Conservation (phyloP, 2,797 vertebrate genomes). For the Argyrosomus regius region DNA sequence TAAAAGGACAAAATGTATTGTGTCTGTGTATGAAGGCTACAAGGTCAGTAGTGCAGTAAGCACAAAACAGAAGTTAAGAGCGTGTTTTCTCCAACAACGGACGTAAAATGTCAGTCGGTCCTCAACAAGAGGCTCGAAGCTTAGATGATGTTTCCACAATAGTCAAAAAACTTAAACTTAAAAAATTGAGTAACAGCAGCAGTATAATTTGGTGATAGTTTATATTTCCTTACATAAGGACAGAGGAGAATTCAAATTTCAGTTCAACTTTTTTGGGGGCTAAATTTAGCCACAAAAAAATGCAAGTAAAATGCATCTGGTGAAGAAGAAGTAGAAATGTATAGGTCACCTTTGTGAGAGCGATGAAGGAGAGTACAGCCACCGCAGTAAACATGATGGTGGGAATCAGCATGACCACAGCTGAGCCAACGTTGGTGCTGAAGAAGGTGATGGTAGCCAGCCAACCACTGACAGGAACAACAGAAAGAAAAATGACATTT, state of each 20-base stretch:
- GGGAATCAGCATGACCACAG: conserved; percentile 98
- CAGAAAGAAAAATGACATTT: background rate
- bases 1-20: too few species aligned
- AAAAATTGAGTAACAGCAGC: background rate
- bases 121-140: background rate
- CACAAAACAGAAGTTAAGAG: too few species aligned
- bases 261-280: background rate
- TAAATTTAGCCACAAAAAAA: background rate
- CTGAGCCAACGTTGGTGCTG: conserved; percentile 94
- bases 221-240: background rate
- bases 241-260: background rate
- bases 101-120: background rate
- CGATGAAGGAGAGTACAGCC: conserved; percentile 94
- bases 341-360: conserved; percentile 92
- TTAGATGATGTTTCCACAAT: background rate
- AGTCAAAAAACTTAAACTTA: background rate
- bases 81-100: background rate
- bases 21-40: too few species aligned
- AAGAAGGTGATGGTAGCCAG: conserved; percentile 98
- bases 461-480: conserved; percentile 90
- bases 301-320: background rate
- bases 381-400: conserved; percentile 96
- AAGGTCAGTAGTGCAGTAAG: too few species aligned
- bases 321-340: background rate
- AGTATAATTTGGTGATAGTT: background rate